These are phyloP conservation scores for Callyntrura sp. DNA, from an alignment of 2,888 invertebrate genomes.

Conservation along the genomic window DNA sequence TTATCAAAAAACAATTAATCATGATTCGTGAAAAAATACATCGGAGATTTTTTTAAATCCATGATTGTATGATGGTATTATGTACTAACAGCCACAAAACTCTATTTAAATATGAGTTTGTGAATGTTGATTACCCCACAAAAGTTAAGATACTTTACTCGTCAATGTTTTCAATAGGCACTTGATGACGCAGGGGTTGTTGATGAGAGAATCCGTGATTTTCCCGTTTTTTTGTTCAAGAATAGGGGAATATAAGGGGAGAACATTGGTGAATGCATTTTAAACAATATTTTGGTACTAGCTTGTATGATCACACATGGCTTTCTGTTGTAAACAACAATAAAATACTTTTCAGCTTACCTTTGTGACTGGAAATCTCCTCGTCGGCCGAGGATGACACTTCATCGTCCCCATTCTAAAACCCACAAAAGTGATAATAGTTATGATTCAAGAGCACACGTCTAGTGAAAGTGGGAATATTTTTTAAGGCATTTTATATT, in stretches of 20 bases:
- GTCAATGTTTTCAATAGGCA: slow-evolving; percentile 20
- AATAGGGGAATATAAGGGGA: not conserved
- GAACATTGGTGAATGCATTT: not conserved
- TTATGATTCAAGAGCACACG: not conserved
- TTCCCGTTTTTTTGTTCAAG: not conserved
- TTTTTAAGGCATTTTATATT: not conserved
- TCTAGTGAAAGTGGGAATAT: not conserved
- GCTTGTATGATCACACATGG: not conserved
- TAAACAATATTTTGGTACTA: not conserved
- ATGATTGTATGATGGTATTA: not conserved
- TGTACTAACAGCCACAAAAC: not conserved
- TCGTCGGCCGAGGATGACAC: slow-evolving; percentile 81
- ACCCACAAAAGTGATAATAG: slow-evolving; percentile 58
- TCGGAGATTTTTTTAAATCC: not conserved
- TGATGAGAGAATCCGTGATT: slow-evolving; percentile 8
- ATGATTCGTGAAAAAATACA: not conserved
- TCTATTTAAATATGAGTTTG: not conserved
- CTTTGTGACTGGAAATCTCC: slow-evolving; percentile 79
- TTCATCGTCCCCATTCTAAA: slow-evolving; percentile 82
- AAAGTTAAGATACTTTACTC: not conserved
- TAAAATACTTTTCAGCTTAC: slow-evolving; percentile 61
- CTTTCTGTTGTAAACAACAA: slow-evolving; percentile 2
- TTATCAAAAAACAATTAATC: slow-evolving; percentile 39
- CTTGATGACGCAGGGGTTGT: not conserved
- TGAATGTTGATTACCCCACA: not conserved